Evolutionary conservation across 2,113 vertebrate species (phyloP).

Genomic region (Pseudopodoces humilis): DNA sequence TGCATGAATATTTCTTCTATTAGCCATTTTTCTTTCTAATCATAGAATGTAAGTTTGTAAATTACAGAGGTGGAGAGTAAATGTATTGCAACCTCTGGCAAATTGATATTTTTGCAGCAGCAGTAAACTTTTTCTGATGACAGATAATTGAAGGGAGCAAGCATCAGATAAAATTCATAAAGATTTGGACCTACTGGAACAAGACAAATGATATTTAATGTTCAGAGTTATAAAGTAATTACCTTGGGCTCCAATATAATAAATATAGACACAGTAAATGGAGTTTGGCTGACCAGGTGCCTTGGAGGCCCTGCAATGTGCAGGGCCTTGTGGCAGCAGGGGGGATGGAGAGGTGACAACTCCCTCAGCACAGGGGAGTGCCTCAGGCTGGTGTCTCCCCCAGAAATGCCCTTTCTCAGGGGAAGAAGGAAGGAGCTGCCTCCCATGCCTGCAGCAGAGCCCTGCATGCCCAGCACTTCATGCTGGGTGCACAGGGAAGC

Average conservation of each 20-base stretch:
- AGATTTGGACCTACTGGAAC: constrained; percentile 30
- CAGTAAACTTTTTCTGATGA: constrained; percentile 39
- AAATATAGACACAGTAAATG: constrained; percentile 22
- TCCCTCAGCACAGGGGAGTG: accelerated
- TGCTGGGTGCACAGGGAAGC: not conserved
- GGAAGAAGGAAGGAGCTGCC: not conserved
- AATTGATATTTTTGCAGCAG: constrained; percentile 57
- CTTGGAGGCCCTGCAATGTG: not conserved
- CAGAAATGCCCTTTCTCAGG: not conserved
- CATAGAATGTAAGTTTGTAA: constrained; percentile 36
- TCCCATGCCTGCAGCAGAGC: not conserved
- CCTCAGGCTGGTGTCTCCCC: not conserved
- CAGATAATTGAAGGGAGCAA: constrained; percentile 34
- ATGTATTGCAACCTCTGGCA: constrained; percentile 40
- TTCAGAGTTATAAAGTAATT: constrained; percentile 50
- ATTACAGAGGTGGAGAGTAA: constrained; percentile 40
- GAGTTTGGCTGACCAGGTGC: constrained; percentile 27
- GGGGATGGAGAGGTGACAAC: too few species aligned
- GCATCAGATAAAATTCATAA: constrained; percentile 17
- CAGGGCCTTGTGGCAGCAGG: accelerated
- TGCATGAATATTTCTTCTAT: constrained; percentile 22
- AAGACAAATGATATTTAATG: constrained; percentile 42
- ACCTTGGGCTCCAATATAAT: constrained; percentile 2
- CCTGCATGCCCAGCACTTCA: not conserved
- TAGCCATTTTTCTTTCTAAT: constrained; percentile 48